Evolutionary conservation across 2,113 vertebrate genomes (phyloP).

Genomic region (Syrrhaptes paradoxus): DNA sequence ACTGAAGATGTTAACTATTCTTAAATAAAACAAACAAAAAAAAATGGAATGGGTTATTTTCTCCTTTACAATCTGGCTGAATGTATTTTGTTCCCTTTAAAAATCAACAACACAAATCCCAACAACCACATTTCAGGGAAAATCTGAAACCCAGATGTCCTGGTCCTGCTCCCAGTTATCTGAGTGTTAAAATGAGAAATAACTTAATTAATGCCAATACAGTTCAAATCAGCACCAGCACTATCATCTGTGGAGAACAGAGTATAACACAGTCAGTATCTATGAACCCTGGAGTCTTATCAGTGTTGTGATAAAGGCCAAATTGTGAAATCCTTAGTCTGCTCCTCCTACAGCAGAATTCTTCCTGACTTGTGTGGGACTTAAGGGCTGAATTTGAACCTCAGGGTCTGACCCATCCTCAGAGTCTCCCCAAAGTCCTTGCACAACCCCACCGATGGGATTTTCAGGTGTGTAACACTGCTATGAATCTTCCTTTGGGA

Average conservation of each 20-base stretch:
- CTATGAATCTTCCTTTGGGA: not conserved
- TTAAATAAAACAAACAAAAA: not conserved
- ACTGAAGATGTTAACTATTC: not conserved
- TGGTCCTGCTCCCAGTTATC: conserved; percentile 13
- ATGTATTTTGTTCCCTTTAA: not conserved
- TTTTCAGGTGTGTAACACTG: not conserved
- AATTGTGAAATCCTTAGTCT: not conserved
- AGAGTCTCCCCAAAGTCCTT: not conserved
- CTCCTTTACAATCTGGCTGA: not conserved
- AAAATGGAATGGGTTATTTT: not conserved
- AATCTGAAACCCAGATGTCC: conserved; percentile 33
- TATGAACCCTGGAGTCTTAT: not conserved
- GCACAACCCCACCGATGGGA: fast-evolving
- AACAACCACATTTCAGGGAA: not conserved
- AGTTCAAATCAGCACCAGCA: not conserved
- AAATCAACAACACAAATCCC: not conserved
- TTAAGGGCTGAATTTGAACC: not conserved
- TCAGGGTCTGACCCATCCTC: not conserved
- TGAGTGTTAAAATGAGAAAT: not conserved
- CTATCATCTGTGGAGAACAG: not conserved
- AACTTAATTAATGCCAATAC: not conserved
- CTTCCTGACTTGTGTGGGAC: not conserved
- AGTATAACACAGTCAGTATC: not conserved
- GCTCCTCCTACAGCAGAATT: not conserved
- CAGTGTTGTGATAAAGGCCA: not conserved